Percentiles rank a stretch among this genome's conserved stretches.
phyloP scores from a whole-genome alignment of 2,113 vertebrate species.

The Rissa tridactyla region DNA sequence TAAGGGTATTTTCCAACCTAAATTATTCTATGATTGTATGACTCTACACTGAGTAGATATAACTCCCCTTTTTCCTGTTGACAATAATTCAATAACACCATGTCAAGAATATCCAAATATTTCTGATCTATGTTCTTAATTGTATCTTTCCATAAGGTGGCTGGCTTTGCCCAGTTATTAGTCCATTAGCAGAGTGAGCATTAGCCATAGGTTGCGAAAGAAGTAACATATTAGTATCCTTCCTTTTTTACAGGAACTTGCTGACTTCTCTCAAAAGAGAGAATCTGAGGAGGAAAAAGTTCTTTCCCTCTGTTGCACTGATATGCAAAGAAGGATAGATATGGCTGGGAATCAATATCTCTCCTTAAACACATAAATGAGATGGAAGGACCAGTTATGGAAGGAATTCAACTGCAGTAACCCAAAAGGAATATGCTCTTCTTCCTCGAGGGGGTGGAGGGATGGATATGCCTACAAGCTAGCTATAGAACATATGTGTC shows the following conservation, averaged over 20 bases:
- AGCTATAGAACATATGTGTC: constrained; percentile 48
- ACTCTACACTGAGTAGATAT: not conserved
- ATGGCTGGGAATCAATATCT: not conserved
- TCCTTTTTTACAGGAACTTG: not conserved
- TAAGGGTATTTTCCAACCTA: not conserved
- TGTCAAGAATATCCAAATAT: not conserved
- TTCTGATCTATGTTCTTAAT: not conserved
- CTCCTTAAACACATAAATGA: not conserved
- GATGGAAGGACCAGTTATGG: not conserved
- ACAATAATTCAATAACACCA: not conserved
- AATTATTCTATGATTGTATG: not conserved
- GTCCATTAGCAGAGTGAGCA: not conserved
- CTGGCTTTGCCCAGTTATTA: not conserved
- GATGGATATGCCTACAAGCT: not conserved
- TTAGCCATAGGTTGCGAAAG: not conserved
- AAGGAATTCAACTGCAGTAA: constrained; percentile 8
- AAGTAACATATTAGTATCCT: not conserved
- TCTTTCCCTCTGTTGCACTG: not conserved
- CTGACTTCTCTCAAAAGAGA: not conserved
- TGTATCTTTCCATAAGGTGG: not conserved
- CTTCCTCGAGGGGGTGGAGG: not conserved
- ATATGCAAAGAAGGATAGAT: not conserved
- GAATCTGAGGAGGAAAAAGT: not conserved
- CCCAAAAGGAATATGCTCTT: not conserved
- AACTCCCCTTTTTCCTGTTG: not conserved